Evolutionary conservation across 1,140 invertebrate genomes (phyloP).

Genomic region (Sitodiplosis mosellana): DNA sequence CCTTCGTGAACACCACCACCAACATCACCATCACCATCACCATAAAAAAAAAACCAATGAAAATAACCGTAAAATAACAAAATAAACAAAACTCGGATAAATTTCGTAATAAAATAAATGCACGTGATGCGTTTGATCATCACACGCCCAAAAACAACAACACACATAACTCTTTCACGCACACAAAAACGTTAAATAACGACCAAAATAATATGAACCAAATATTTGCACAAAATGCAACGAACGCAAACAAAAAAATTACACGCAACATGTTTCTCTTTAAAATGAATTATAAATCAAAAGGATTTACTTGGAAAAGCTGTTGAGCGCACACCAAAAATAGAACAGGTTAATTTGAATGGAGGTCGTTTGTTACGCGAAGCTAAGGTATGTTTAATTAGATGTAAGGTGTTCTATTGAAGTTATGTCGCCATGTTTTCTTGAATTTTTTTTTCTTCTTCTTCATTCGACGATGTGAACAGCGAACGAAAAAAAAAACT

Average conservation of each 20-base stretch:
- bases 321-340: conserved; percentile 74
- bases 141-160: conserved; percentile 6
- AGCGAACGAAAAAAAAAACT: conserved; percentile 5
- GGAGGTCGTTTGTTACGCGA: conserved; percentile 91
- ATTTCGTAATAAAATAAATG: too few relatives aligned
- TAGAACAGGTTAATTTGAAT: conserved; percentile 87
- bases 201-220: too few relatives aligned
- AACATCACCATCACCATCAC: background rate
- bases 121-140: too few relatives aligned
- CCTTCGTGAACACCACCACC: too few relatives aligned
- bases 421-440: background rate
- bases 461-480: conserved; percentile 2
- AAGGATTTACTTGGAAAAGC: conserved; percentile 80
- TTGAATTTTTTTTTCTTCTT: background rate
- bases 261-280: too few relatives aligned
- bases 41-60: too few relatives aligned
- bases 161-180: conserved; percentile 8
- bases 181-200: too few relatives aligned
- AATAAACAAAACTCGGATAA: conserved; percentile 7
- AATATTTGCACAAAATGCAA: too few relatives aligned
- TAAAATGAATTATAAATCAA: too few relatives aligned
- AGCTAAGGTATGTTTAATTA: conserved; percentile 68
- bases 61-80: conserved; percentile 6
- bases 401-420: background rate
- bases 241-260: too few relatives aligned